Conservation (phyloP, 2,797 vertebrate species). For the Simalia tracyae region DNA sequence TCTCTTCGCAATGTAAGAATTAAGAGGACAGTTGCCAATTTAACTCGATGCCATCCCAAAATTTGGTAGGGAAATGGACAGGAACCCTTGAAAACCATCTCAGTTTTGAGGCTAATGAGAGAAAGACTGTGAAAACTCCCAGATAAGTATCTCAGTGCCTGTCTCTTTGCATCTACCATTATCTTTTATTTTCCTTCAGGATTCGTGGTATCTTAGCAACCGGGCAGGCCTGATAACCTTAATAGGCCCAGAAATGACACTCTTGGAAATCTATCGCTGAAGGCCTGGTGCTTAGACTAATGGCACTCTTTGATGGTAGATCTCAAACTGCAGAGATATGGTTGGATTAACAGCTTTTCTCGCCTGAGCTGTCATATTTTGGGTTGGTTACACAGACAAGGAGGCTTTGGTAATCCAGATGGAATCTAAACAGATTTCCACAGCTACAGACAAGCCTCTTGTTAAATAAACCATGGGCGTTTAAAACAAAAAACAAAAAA, state of each 20-base stretch:
- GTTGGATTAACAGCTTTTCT: slow-evolving; percentile 53
- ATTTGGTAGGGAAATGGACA: slow-evolving; percentile 66
- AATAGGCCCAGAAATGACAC: slow-evolving; percentile 72
- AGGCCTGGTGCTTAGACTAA: slow-evolving; percentile 60
- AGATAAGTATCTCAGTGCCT: slow-evolving; percentile 64
- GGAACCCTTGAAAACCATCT: slow-evolving; percentile 66
- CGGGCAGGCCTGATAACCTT: slow-evolving; percentile 63
- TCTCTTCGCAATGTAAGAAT: slow-evolving; percentile 62
- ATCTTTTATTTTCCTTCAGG: slow-evolving; percentile 69
- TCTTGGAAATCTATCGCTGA: slow-evolving; percentile 69
- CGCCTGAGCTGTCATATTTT: slow-evolving; percentile 50
- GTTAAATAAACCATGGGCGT: background rate
- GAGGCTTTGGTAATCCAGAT: slow-evolving; percentile 46
- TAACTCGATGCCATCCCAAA: slow-evolving; percentile 56
- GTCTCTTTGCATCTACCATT: slow-evolving; percentile 61
- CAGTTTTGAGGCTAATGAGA: slow-evolving; percentile 71
- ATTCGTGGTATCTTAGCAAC: slow-evolving; percentile 77
- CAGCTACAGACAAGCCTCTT: background rate
- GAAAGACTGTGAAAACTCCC: slow-evolving; percentile 56
- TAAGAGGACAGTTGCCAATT: slow-evolving; percentile 66
- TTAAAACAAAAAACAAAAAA: background rate
- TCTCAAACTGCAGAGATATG: slow-evolving; percentile 61
- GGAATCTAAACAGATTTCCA: slow-evolving; percentile 64
- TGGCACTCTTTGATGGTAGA: slow-evolving; percentile 59
- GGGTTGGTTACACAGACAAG: slow-evolving; percentile 33